Evolutionary conservation across 1,140 invertebrate species (phyloP), one percentile per base, ranked within the genome.

Genomic region (Papilio polytes): DNA sequence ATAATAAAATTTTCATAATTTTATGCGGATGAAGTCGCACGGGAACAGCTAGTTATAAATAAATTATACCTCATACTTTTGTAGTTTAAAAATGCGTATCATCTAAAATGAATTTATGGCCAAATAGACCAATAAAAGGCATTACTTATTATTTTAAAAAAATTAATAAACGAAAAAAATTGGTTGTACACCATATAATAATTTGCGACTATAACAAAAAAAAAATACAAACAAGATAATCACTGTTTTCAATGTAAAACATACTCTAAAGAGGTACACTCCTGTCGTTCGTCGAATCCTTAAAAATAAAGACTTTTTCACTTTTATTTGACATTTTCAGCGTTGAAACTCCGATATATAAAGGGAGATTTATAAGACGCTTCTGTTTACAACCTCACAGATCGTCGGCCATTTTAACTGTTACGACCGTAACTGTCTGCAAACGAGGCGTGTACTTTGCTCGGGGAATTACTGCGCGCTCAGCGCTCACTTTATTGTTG

Each of bases 381-480:
- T 46, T 74, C 3, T 74, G 72, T 74, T 74, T 74, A 74, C 72
- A 46, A 74, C 18, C 72, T 74, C 36, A 18, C 70, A 73, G 72
- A 20, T 12, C 66, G 26, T 46, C 41, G 41, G 26, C 63, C 12
- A 46, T 41, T 36, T 74, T 22, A 22, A 46, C 18, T 70, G 36
- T 74, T 46, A 74, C 72, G 41, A 12, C 13, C 26, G 63, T 70
- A 70, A 70, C 26, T 70, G 63, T 70, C 63, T 15, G 63, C 18
- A 56, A 31, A 70, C 26, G 63, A 36, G 12, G 63, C 63, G 63
- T 31, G 72, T 46, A 26, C 41, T 22, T 73, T 73, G 15, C 15
- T 46, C 44, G 72, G 72, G 72, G 72, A 74, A 74, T 74, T 74
- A 74, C 72, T 44, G 44, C 72, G 72, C 41, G 36, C 72, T 74